Conservation (phyloP, 92 coral and sea anemone species). For the Epizoanthus fatuus region DNA sequence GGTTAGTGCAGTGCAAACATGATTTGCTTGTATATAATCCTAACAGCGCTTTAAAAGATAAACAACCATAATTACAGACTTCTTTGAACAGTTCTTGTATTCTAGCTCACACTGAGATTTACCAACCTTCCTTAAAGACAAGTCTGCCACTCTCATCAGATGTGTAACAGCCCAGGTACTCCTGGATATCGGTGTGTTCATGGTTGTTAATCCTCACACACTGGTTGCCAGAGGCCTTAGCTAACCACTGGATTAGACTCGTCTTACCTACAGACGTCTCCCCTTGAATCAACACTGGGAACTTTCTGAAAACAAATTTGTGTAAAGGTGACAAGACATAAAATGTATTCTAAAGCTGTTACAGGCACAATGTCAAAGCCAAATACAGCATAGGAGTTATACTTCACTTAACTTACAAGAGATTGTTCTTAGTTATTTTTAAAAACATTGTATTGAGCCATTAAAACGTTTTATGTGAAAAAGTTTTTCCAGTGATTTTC, state of each 20-base stretch:
- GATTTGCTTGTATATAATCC: too few relatives aligned
- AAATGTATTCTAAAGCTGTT: neutral
- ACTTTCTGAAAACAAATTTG: conserved; percentile 69
- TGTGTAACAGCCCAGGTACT: conserved; percentile 97
- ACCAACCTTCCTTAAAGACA: conserved; percentile 95
- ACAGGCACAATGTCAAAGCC: too few relatives aligned
- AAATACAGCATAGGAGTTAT: too few relatives aligned
- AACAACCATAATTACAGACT: too few relatives aligned
- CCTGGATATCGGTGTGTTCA: conserved; percentile 99
- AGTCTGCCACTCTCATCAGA: conserved; percentile 92
- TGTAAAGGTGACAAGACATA: neutral
- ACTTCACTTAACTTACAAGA: too few relatives aligned
- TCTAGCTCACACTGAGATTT: neutral
- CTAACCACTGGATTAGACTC: conserved; percentile 95
- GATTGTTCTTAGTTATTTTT: too few relatives aligned
- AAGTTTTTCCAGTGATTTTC: too few relatives aligned
- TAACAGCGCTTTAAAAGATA: too few relatives aligned
- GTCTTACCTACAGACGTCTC: conserved; percentile 99
- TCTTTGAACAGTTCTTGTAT: neutral
- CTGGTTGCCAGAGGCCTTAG: conserved; percentile 92
- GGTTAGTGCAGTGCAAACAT: too few relatives aligned
- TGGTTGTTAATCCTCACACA: conserved; percentile 98
- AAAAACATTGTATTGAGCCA: too few relatives aligned
- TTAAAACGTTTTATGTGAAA: too few relatives aligned
- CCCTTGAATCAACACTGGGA: conserved; percentile 96